Evolutionary conservation across 2,113 vertebrate genomes (phyloP).

Genomic region (Puntigrus tetrazona): DNA sequence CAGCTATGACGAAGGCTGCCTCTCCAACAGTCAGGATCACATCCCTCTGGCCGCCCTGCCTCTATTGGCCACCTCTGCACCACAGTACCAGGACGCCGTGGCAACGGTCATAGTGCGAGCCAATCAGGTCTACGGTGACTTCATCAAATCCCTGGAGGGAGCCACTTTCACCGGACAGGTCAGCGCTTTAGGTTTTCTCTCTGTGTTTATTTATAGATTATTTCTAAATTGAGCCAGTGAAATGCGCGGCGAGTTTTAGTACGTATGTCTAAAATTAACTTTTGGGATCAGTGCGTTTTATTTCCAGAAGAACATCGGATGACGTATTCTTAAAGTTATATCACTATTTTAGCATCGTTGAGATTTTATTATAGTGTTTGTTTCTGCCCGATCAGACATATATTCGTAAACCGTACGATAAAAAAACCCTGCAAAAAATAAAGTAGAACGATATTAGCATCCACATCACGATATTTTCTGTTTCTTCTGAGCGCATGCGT

Average conservation of each 20-base stretch:
- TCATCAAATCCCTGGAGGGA: constrained; percentile 90
- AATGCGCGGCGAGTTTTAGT: background rate
- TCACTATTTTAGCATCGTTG: background rate
- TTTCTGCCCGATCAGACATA: background rate
- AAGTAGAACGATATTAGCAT: too few relatives aligned
- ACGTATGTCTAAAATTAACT: background rate
- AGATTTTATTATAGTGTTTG: background rate
- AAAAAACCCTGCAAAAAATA: too few relatives aligned
- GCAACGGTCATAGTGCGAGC: constrained; percentile 89
- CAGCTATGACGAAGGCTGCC: constrained; percentile 91
- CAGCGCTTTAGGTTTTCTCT: constrained; percentile 48
- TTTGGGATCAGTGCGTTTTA: background rate
- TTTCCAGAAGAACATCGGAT: background rate
- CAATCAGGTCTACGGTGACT: constrained; percentile 92
- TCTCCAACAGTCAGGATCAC: constrained; percentile 98
- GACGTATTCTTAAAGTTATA: background rate
- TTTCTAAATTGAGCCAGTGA: background rate
- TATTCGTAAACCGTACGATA: background rate
- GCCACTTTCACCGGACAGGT: constrained; percentile 90
- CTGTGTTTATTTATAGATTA: background rate
- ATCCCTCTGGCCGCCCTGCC: constrained; percentile 94
- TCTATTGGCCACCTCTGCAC: constrained; percentile 90
- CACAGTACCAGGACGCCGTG: constrained; percentile 94
- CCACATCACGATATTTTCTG: too few relatives aligned
- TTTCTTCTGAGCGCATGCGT: too few relatives aligned